Evolutionary conservation across 2,888 invertebrate genomes (phyloP).

Genomic region (Xestia xanthographa): DNA sequence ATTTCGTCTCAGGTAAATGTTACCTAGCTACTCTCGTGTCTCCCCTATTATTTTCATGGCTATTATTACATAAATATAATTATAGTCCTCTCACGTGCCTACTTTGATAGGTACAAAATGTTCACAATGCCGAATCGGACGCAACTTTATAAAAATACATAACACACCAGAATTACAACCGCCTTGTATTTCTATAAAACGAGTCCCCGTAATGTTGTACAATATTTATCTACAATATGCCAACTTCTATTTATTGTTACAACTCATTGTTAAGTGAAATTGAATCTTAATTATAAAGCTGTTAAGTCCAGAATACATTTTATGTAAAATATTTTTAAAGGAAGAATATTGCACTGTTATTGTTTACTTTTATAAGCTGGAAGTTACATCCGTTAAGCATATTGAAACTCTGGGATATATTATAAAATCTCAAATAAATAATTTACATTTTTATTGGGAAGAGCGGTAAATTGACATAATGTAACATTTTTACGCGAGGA

Average conservation of each 20-base stretch:
- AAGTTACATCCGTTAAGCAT: slow-evolving; percentile 58
- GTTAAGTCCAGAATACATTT: slow-evolving; percentile 63
- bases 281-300: slow-evolving; percentile 62
- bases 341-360: slow-evolving; percentile 66
- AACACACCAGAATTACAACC: slow-evolving; percentile 58
- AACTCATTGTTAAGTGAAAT: slow-evolving; percentile 77
- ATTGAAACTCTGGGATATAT: slow-evolving; percentile 53
- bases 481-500: slow-evolving; percentile 39
- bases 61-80: slow-evolving; percentile 85
- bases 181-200: slow-evolving; percentile 63
- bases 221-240: slow-evolving; percentile 83
- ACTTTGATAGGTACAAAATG: slow-evolving; percentile 82
- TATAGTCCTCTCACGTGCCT: slow-evolving; percentile 87
- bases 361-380: slow-evolving; percentile 47
- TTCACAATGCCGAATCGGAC: slow-evolving; percentile 73
- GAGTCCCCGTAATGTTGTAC: slow-evolving; percentile 80
- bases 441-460: slow-evolving; percentile 33
- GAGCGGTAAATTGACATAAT: slow-evolving; percentile 47
- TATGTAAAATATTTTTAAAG: slow-evolving; percentile 53
- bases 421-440: slow-evolving; percentile 51
- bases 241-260: slow-evolving; percentile 73
- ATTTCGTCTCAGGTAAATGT: slow-evolving; percentile 90
- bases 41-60: slow-evolving; percentile 80
- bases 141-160: slow-evolving; percentile 65
- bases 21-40: slow-evolving; percentile 87